phyloP scores from a whole-genome alignment of 1,140 invertebrate genomes.

The Cydia pomonella region DNA sequence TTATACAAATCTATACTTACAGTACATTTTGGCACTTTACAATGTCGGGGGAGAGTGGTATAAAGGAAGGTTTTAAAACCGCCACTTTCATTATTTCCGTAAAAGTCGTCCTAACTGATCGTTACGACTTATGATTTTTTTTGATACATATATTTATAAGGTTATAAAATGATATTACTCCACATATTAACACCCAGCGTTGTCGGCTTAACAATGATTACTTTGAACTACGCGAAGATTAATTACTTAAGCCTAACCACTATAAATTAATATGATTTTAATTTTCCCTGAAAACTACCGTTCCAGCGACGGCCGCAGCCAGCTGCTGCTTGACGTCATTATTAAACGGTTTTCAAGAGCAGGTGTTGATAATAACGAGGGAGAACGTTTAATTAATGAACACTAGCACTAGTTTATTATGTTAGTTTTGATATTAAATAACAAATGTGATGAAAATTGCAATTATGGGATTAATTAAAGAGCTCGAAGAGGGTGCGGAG shows the following conservation, averaged over 20 bases:
- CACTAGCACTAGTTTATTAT: constrained; percentile 47
- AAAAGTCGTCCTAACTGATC: no score
- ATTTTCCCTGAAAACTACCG: constrained; percentile 65
- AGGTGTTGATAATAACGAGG: constrained; percentile 78
- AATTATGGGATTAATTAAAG: not conserved
- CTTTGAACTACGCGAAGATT: constrained; percentile 25
- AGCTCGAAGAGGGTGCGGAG: no score
- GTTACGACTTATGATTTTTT: no score
- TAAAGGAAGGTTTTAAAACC: no score
- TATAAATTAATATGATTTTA: constrained; percentile 61
- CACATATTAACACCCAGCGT: not conserved
- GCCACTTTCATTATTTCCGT: no score
- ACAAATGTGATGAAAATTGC: constrained; percentile 7
- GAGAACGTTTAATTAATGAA: constrained; percentile 78
- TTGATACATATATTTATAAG: no score
- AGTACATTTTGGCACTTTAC: no score
- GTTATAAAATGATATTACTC: no score
- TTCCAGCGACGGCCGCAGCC: constrained; percentile 46
- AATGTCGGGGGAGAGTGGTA: no score
- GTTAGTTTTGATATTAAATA: constrained; percentile 27
- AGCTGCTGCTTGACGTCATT: constrained; percentile 74
- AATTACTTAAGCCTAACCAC: constrained; percentile 9
- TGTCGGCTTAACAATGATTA: constrained; percentile 7
- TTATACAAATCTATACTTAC: no score
- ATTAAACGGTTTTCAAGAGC: constrained; percentile 77